A percentile compares a stretch with the other conserved stretches of the same genome.
Conservation (phyloP, 2,888 invertebrate species). For the Drosophila bunnanda region DNA sequence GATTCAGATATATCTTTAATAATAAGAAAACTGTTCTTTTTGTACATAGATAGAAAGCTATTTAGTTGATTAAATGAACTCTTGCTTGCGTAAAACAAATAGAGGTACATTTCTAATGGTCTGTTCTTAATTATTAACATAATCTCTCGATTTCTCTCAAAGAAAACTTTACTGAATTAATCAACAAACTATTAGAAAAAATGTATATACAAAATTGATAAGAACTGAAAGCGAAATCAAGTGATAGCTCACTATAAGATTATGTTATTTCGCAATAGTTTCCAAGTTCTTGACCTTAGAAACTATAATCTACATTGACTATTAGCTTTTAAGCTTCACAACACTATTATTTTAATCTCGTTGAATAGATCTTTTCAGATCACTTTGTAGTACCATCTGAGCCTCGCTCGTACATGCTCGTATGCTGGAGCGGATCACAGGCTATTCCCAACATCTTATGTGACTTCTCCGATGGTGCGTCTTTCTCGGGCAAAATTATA, state of each 20-base stretch:
- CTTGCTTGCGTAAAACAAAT: neutral
- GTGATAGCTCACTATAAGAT: neutral
- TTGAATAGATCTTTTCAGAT: neutral
- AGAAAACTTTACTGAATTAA: neutral
- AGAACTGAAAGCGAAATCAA: slow-evolving; percentile 8
- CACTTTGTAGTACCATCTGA: slow-evolving; percentile 59
- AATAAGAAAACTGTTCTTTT: neutral
- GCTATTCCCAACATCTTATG: slow-evolving; percentile 84
- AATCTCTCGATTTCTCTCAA: neutral
- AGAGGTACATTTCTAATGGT: neutral
- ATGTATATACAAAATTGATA: neutral
- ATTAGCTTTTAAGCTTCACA: neutral
- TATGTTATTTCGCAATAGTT: neutral
- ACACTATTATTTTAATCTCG: neutral
- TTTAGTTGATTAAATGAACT: neutral
- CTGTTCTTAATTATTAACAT: neutral
- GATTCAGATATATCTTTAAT: too few relatives aligned
- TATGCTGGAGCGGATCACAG: slow-evolving; percentile 86
- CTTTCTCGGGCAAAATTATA: slow-evolving; percentile 78
- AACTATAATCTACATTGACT: neutral
- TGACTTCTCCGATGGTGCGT: slow-evolving; percentile 31
- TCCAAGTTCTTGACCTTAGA: slow-evolving; percentile 21
- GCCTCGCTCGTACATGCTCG: slow-evolving; percentile 88
- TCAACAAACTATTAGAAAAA: neutral
- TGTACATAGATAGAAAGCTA: neutral